phyloP scores from a whole-genome alignment of 2,888 invertebrate species.

The Marasmarcha lunaedactyla region DNA sequence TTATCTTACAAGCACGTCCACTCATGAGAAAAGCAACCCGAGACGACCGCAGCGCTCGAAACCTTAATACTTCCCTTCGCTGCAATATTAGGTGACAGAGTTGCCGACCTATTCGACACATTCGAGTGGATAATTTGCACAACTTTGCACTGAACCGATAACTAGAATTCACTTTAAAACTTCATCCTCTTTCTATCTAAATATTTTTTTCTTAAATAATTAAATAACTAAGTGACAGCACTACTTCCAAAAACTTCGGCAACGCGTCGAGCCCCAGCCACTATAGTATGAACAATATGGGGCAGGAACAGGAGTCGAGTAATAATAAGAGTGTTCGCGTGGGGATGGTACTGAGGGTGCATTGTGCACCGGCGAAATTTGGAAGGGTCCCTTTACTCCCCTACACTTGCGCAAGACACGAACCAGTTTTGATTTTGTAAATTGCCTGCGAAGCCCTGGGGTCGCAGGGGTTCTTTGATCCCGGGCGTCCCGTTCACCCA shows the following conservation, averaged over 20 bases:
- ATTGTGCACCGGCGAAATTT: slow-evolving; percentile 69
- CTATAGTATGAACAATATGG: slow-evolving; percentile 67
- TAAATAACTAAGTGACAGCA: too few species aligned
- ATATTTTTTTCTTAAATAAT: too few species aligned
- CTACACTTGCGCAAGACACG: slow-evolving; percentile 68
- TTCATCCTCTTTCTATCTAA: not conserved
- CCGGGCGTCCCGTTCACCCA: slow-evolving; percentile 5
- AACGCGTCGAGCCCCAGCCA: slow-evolving; percentile 57
- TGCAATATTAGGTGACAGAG: slow-evolving; percentile 67
- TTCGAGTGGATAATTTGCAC: slow-evolving; percentile 42
- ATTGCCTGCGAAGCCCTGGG: slow-evolving; percentile 40
- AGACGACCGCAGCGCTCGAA: slow-evolving; percentile 69
- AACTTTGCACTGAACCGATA: slow-evolving; percentile 16
- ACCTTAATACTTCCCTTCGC: slow-evolving; percentile 70
- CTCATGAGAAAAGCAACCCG: slow-evolving; percentile 70
- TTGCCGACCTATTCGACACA: slow-evolving; percentile 41
- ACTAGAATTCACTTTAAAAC: not conserved
- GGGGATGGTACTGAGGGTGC: slow-evolving; percentile 69
- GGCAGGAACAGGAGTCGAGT: slow-evolving; percentile 62
- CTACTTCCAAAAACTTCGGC: slow-evolving; percentile 25
- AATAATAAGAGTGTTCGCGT: slow-evolving; percentile 67
- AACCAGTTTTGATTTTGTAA: slow-evolving; percentile 66
- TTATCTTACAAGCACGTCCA: slow-evolving; percentile 68
- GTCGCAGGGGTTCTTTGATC: slow-evolving; percentile 43
- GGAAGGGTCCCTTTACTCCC: slow-evolving; percentile 65